Base-by-base conservation (phyloP, 2,888 invertebrate genomes). In the Amphipyra tragopoginis region DNA sequence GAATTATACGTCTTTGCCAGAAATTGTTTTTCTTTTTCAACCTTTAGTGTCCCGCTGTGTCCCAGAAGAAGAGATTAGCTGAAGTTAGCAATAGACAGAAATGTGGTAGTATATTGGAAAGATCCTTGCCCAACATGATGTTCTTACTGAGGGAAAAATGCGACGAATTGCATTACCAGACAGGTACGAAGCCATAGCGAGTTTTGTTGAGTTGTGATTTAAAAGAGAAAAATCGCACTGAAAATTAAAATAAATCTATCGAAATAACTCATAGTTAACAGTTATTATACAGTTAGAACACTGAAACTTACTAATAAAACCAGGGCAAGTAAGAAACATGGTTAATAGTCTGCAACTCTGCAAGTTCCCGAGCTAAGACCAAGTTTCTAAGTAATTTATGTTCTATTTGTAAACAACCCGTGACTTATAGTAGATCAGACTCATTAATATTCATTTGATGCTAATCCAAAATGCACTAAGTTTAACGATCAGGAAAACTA, bases 381-480 rank as follows among this genome's bases (percentile, higher is more conserved):
- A 71, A 67, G 71, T 75, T 74, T 43, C 7, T 34, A 72, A 75
- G 59, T 69, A 65, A 65, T 68, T 72, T 65, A 56, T 21, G 56
- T 55, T 44, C 33, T 65, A 58, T 59, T 54, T 57, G 60, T 63
- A 57, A 68, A 68, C 68, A 68, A 68, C 44, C 21, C 43, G 36
- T 57, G 47, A 54, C 43, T 58, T 13, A 10, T 10, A 55, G 53
- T 29, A 39, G 42, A 68, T 60, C 21, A 49, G 39, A 29, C 10
- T n/a, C 53, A 63, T 69, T 65, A 60, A 72, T 75, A 75, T 75
- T 75, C 57, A 68, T 68, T 63, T 49, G 11, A 60, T 48, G 58
- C 6, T 60, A 47, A 74, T 74, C 39, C 38, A 7, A 36, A 51
- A 42, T 43, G 57, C 56, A 57, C 38, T 38, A 62, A 48, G 47